A percentile compares a stretch with the other conserved stretches of the same genome.
phyloP scores from a whole-genome alignment of 2,113 vertebrate species.

The Apaloderma vittatum region DNA sequence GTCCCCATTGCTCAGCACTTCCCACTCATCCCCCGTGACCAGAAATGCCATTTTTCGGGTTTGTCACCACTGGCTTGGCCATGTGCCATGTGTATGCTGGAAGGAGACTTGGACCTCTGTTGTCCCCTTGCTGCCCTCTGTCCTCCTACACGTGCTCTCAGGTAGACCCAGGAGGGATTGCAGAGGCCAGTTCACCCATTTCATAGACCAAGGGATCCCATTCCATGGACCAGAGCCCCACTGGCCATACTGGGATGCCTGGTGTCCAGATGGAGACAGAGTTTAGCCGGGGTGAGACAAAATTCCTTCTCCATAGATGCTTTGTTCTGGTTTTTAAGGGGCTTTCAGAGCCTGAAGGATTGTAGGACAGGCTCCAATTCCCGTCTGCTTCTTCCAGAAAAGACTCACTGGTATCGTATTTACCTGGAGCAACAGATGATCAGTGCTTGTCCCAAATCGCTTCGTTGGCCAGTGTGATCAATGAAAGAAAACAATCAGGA shows the following conservation, averaged over 20 bases:
- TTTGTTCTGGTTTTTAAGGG: background rate
- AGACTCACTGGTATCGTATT: background rate
- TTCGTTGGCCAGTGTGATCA: background rate
- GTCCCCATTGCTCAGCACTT: background rate
- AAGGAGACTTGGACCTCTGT: background rate
- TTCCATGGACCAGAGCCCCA: background rate
- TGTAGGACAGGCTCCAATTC: background rate
- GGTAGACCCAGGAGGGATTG: background rate
- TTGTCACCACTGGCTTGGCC: background rate
- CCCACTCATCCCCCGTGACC: accelerated
- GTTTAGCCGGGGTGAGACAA: background rate
- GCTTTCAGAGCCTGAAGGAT: background rate
- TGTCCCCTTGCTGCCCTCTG: background rate
- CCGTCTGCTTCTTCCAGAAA: background rate
- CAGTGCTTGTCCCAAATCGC: background rate
- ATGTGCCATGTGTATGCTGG: background rate
- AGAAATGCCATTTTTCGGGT: background rate
- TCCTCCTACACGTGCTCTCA: background rate
- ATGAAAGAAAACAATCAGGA: background rate
- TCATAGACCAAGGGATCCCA: background rate
- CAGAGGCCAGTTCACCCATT: background rate
- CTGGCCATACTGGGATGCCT: background rate
- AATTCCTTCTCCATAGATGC: background rate
- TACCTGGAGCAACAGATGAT: slow-evolving; percentile 2
- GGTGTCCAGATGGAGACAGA: background rate